Percentiles rank a stretch among this genome's conserved stretches.
Conservation (phyloP, 1,140 invertebrate genomes). For the Berghia stephanieae region DNA sequence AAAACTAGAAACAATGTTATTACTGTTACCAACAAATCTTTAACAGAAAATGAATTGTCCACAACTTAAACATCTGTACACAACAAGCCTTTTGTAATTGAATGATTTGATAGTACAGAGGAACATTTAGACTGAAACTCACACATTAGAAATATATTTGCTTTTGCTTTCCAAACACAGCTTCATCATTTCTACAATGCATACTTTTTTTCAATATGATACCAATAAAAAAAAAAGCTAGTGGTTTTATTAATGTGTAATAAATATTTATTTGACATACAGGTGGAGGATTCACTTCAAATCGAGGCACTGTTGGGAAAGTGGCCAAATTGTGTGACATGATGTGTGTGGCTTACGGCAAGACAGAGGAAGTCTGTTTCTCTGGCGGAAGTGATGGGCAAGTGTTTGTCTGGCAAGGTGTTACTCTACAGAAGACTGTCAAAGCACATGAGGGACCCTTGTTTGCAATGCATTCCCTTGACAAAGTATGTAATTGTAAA, state of each 20-base stretch:
- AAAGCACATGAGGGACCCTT: conserved; percentile 67
- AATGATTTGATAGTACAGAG: no score
- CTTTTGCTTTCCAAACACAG: no score
- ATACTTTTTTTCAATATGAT: not conserved
- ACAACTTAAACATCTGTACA: no score
- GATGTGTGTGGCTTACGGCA: conserved; percentile 65
- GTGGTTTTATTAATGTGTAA: not conserved
- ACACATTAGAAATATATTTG: no score
- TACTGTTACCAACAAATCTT: no score
- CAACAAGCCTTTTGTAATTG: no score
- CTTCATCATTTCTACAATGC: not conserved
- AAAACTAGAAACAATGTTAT: no score
- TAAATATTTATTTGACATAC: conserved; percentile 9
- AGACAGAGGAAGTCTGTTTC: conserved; percentile 59
- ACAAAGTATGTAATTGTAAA: conserved; percentile 49
- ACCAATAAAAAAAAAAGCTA: not conserved
- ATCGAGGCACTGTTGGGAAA: conserved; percentile 65
- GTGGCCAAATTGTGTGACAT: conserved; percentile 65
- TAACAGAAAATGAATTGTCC: no score
- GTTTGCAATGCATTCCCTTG: conserved; percentile 67
- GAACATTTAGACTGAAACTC: no score
- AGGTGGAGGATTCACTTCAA: conserved; percentile 67
- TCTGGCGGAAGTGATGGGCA: conserved; percentile 64
- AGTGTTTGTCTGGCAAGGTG: conserved; percentile 64
- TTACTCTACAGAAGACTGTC: conserved; percentile 56